Base-by-base conservation (phyloP, 2,797 vertebrate genomes). In the Danionella dracula region DNA sequence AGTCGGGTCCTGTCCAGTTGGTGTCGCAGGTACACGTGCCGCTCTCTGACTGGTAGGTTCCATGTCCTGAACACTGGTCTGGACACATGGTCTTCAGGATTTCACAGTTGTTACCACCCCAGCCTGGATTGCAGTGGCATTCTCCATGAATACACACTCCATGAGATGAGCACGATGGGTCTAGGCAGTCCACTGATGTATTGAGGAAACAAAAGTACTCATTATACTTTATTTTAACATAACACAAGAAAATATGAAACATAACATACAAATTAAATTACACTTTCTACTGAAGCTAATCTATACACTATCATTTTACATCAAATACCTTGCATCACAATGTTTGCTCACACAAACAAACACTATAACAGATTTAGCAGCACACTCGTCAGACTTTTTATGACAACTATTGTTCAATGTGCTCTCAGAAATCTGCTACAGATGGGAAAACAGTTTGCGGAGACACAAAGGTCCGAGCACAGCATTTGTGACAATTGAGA, bases 1-100 rank as follows among this genome's bases (percentile, higher is more conserved):
- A 99, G 83, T 99, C 96, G 0, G 93, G 88, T 8, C 96, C 95
- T 0, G 94, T 96, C 96, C 96, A 99, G 74, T 92, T 95, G 78
- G 92, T 85, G 66, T 98, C 94, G 0, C 96, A 99, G 12, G 92
- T 87, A 55, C 96, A 99, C 55, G 89, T 91, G 23, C 87, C 91
- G 32, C 91, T 95, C 73, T 98, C 95, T 4, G 92, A 83, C 21
- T 90, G 88, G 77, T 93, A 91, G 1, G 93, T 94, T 21, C 96
- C 96, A 0, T 97, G 96, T 6, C 96, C 95, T 0, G 96, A 97
- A 66, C 96, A 99, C 80, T 98, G 96, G 73, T 98, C 96, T 0
- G 96, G 93, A 72, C 96, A 99, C 92, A 97, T 91, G 0, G 93
- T 93, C 84, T 98, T 99, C 68, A 93, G 82, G 4, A 95, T 90